Percentiles rank a stretch among this genome's conserved stretches.
Conservation (phyloP, 2,888 invertebrate species). For the Ceraclea dissimilis region DNA sequence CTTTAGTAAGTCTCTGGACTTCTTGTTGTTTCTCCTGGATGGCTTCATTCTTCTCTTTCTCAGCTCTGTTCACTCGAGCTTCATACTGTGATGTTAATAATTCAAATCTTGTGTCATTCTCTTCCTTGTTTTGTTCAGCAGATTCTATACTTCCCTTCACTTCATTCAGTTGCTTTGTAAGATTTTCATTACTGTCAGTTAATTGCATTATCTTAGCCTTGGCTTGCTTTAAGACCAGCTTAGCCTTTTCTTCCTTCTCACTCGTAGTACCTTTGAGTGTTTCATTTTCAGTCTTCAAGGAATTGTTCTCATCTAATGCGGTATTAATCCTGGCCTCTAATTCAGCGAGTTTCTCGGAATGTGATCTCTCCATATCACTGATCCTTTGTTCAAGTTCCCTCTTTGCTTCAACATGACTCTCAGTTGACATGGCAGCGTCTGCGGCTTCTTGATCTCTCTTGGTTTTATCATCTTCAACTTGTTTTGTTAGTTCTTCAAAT, state of each 20-base stretch:
- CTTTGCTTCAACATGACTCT: constrained; percentile 40
- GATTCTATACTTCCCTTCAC: constrained; percentile 44
- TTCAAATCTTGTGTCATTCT: constrained; percentile 50
- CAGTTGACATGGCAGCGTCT: constrained; percentile 36
- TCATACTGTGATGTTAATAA: constrained; percentile 65
- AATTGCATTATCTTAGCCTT: constrained; percentile 65
- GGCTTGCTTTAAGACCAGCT: constrained; percentile 62
- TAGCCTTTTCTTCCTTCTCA: constrained; percentile 59
- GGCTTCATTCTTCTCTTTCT: constrained; percentile 64
- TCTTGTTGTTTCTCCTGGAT: constrained; percentile 44
- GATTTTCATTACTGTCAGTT: constrained; percentile 59
- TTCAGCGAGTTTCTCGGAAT: constrained; percentile 37
- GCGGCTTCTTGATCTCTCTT: constrained; percentile 36
- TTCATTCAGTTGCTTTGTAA: constrained; percentile 52
- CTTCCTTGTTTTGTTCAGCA: constrained; percentile 48
- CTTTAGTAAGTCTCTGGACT: constrained; percentile 43
- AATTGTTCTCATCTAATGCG: constrained; percentile 54
- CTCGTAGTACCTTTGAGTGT: constrained; percentile 46
- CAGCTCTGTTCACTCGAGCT: constrained; percentile 57
- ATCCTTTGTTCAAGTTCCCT: constrained; percentile 48
- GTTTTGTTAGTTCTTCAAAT: constrained; percentile 67
- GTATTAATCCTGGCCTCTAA: constrained; percentile 39
- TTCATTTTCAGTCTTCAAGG: constrained; percentile 59
- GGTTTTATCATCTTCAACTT: constrained; percentile 55
- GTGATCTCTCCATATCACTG: constrained; percentile 35